Conservation (phyloP, 2,888 invertebrate genomes). For the Atrina japonica region DNA sequence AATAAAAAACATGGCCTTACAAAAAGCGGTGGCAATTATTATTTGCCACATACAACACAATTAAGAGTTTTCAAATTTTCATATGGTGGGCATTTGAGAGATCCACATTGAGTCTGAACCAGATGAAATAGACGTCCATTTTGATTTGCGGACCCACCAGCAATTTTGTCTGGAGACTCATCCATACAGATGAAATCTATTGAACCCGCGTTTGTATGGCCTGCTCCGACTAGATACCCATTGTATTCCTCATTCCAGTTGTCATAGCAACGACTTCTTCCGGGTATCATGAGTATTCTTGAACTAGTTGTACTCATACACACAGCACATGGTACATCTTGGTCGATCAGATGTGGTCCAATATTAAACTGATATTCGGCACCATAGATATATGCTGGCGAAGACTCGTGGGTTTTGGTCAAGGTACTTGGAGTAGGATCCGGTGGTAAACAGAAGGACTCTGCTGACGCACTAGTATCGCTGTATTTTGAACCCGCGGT, state of each 20-base stretch:
- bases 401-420: not conserved
- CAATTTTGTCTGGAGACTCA: not conserved
- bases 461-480: not conserved
- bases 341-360: not conserved
- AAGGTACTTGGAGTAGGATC: not conserved
- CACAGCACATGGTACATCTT: constrained; percentile 6
- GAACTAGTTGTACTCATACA: not conserved
- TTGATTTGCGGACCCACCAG: not conserved
- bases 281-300: not conserved
- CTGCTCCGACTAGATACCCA: not conserved
- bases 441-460: not conserved
- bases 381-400: not conserved
- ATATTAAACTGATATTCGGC: not conserved
- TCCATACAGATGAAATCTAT: not conserved
- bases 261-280: not conserved
- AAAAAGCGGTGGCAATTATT: too few relatives aligned
- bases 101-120: not conserved
- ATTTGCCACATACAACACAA: not conserved
- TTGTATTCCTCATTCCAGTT: not conserved
- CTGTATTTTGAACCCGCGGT: not conserved
- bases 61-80: not conserved
- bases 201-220: not conserved
- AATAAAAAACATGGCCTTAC: too few relatives aligned
- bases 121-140: not conserved
- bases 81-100: not conserved